Conservation (phyloP, 2,888 invertebrate species). For the Tipula confusa region DNA sequence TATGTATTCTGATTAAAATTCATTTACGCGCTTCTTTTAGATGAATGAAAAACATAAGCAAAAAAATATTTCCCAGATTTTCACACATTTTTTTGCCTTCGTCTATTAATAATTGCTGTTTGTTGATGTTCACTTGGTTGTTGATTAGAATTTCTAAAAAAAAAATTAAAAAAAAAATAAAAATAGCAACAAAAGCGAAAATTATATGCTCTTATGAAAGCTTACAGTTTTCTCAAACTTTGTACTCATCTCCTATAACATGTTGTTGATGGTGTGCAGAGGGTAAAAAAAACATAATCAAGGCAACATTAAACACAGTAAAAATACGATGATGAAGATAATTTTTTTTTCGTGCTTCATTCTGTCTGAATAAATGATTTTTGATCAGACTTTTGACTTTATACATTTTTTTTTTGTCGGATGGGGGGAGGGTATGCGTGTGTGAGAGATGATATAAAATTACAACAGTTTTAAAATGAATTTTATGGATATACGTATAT, state of each 20-base stretch:
- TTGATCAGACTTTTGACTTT: not conserved
- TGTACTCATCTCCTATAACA: not conserved
- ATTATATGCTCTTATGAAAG: not conserved
- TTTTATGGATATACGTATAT: not conserved
- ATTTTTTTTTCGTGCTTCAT: not conserved
- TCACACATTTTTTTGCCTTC: not conserved
- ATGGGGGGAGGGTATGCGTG: too few relatives aligned
- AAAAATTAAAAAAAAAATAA: too few relatives aligned
- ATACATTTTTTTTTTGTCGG: not conserved
- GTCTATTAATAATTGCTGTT: not conserved
- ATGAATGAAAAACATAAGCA: not conserved
- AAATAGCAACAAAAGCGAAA: constrained; percentile 8
- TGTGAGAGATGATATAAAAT: not conserved
- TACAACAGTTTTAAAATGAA: not conserved
- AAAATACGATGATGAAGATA: not conserved
- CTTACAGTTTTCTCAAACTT: not conserved
- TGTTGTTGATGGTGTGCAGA: not conserved
- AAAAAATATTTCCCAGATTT: not conserved
- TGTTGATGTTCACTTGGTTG: constrained; percentile 16
- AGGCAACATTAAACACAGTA: not conserved
- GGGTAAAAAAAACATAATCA: not conserved
- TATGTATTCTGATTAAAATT: not conserved
- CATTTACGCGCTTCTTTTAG: constrained; percentile 28
- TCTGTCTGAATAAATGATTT: constrained; percentile 25
- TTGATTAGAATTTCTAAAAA: not conserved